Base-by-base conservation (phyloP, 2,797 vertebrate species). In the Melanotaenia pygmaea region DNA sequence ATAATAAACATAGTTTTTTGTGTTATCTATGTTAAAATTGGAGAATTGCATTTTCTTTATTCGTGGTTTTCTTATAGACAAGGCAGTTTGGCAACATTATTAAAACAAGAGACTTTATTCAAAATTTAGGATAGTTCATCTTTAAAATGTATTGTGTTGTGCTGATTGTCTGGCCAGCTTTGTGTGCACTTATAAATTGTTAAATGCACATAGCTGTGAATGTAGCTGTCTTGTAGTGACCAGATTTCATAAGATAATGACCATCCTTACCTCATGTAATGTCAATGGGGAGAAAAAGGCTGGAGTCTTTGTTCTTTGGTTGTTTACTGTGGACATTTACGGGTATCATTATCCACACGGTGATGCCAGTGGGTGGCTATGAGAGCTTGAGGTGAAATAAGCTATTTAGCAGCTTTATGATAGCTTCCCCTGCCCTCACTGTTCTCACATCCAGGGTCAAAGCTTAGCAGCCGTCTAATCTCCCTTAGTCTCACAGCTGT, bases 331-430 rank as follows among this genome's bases (percentile, higher is more conserved):
- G 45, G 75, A 78, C 89, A 85, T 90, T 91, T 88, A 87, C 59
- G 60, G 81, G 77, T 82, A 83, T 91, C 88, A 91, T 93, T 92
- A 91, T 91, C 87, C 86, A 85, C 89, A 86, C 81, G 93, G 91
- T 72, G 87, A 89, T 81, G 85, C 93, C 94, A 84, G 92, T 93
- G 90, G 93, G 91, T 89, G 91, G 87, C 80, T 90, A 93, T 93
- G 92, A 93, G 94, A 94, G 95, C 93, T 93, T 89, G 94, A 94
- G 94, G 93, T 95, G 91, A 94, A 94, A 94, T 93, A 93, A 93
- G 91, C 94, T 88, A 93, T 94, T 95, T 95, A 93, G 92, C 87
- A 88, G 70, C 92, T 95, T 95, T 93, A 94, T 94, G 94, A 94
- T 83, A 87, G 92, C 92, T 80, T 90, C 89, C 88, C 83, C 86